Base-by-base conservation (phyloP, 2,888 invertebrate genomes). In the Callosobruchus maculatus region DNA sequence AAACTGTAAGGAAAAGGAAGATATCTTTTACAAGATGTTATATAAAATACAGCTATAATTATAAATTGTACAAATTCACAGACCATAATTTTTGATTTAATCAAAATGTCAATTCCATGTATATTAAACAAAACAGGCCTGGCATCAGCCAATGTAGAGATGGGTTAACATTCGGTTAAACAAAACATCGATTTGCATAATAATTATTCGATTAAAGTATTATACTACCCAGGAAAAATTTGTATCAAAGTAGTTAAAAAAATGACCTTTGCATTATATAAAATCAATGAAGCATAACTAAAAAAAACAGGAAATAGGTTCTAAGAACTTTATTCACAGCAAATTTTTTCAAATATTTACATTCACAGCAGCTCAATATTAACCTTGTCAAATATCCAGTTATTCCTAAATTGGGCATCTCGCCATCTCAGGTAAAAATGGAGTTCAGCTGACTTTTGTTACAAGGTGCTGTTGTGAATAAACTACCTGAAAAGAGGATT, bases 381-480 rank as follows among this genome's bases (percentile, higher is more conserved):
- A 21, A 20, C 22, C 18, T 69, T 69, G 21, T 20, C 21, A 1
- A n/a, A 22, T 21, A 22, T 20, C 9, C 13, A 49, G 1, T 26
- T 73, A 71, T 67, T 49, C 67, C 5, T 71, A 22, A 2, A 67
- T 21, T 70, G 71, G 72, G 9, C 18, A 49, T 20, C 68, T 22
- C 13, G 72, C 49, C 18, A 49, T 20, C 68, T 22, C 13, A 76
- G 7, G 81, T 83, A 78, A 86, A 86, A 76, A 86, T 83, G 21
- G 82, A 77, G 75, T 85, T 84, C 72, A 86, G 77, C 79, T 84
- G 82, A 68, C 82, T 80, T 75, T 85, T 84, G 70, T 86, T 84
- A 30, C 86, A 85, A 31, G 92, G 91, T 0, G 91, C 92, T 79
- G 90, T 91, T 21, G 91, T 91, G 77, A 91, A 92, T 31, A 92